Base-by-base conservation (phyloP, 2,797 vertebrate species). In the Aeoliscus strigatus region DNA sequence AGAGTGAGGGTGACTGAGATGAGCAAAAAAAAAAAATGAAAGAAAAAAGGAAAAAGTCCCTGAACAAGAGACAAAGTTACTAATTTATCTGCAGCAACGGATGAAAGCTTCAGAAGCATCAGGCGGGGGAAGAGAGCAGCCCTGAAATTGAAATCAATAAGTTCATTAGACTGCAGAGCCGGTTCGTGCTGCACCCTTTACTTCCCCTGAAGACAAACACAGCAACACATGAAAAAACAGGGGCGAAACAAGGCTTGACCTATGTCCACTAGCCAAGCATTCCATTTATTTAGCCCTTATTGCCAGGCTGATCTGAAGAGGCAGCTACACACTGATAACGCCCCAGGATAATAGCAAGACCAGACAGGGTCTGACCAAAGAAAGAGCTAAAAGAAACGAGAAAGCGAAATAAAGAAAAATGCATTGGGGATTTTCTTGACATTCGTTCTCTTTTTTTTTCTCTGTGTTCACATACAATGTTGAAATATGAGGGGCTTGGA, bases 81-180 rank as follows among this genome's bases (percentile, higher is more conserved):
- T 84, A 79, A 87, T 84, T 86, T 75, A 86, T 85, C 63, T 70
- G 48, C 47, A 57, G 58, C 74, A 71, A 74, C 65, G 71, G 79
- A 77, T 77, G 67, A 75, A 82, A 73, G 79, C 79, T 68, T 68
- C 60, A 61, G 70, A 60, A 71, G 64, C 39, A 9, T 78, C 77
- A 80, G 80, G 68, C 53, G 11, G 57, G 23, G 50, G n/a, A n/a
- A 60, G 68, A 83, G 58, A 79, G 66, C 63, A 81, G 76, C 51
- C 56, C 85, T 82, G 83, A 78, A 90, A 90, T 91, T 90, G 87
- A 91, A 91, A 91, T 91, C 89, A 91, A 91, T 90, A 90, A 84
- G 84, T 90, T 91, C 82, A 90, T 92, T 90, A 91, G 80, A 76
- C 73, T 86, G 85, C 85, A 77, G 75, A 85, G 66, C 43, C 60